Base-by-base conservation (phyloP, 2,113 vertebrate genomes). In the Bombycilla garrulus region DNA sequence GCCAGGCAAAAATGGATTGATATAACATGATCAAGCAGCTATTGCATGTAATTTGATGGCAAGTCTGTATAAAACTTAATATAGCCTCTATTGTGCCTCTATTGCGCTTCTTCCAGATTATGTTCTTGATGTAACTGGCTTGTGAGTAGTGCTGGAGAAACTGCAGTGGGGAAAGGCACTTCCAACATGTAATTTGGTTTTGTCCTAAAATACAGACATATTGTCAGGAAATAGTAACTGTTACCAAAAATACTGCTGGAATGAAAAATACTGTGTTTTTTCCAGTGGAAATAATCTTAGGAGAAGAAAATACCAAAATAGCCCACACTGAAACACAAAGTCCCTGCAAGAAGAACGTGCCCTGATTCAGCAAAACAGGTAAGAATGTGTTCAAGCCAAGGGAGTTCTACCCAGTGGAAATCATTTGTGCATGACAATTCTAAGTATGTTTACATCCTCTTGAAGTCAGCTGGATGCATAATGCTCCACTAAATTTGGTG, bases 171-270 rank as follows among this genome's bases (percentile, higher is more conserved):
- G 42, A 96, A 96, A 90, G 77, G 92, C 87, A 45, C 62, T 95
- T 95, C 95, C 94, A 97, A 96, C 79, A 64, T 95, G 88, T 94
- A 93, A 97, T 97, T 97, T 97, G 96, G 94, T 92, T 96, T 94
- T 67, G 93, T 95, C 61, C 94, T 91, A 94, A 96, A 97, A 96
- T 92, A 92, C 84, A 96, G 91, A 92, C 81, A 93, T 88, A 94
- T 94, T 94, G 91, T 96, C 87, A 95, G 94, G 86, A 97, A 97
- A 97, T 95, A 96, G 94, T 96, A 96, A 93, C 93, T 88, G 94
- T 96, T 96, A 94, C 91, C 95, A 95, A 91, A 97, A 94, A 92
- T 96, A 95, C 86, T 83, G 88, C 62, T 92, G 91, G 92, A 95
- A 85, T 67, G 83, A 53, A 93, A 97, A 94, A 87, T 70, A 56